These are phyloP conservation scores for Aethes cnicana DNA, from an alignment of 2,888 invertebrate genomes.

Conservation along the genomic window DNA sequence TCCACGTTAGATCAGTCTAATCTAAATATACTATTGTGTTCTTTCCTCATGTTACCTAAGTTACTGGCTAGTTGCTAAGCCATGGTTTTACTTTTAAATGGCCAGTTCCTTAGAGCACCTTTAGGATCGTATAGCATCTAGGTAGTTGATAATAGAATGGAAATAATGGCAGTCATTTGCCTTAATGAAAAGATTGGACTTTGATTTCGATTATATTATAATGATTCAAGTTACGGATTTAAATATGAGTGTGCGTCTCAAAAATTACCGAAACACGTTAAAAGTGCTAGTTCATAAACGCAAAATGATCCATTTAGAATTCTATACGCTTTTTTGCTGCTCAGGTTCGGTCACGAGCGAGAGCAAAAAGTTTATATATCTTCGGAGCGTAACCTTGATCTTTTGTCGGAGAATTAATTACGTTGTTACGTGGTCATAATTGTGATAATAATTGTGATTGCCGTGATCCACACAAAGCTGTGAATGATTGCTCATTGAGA, in stretches of 20 bases:
- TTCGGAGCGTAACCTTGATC: slow-evolving; percentile 69
- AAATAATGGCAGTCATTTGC: slow-evolving; percentile 5
- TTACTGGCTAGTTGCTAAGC: neutral
- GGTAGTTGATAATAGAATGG: slow-evolving; percentile 5
- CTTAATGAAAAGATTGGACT: neutral
- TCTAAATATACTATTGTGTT: slow-evolving; percentile 2
- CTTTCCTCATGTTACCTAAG: neutral
- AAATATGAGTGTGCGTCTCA: slow-evolving; percentile 7
- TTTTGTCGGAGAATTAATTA: slow-evolving; percentile 74
- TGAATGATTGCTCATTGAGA: slow-evolving; percentile 23
- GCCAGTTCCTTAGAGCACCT: too few species aligned
- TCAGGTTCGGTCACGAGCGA: slow-evolving; percentile 73
- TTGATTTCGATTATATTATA: slow-evolving; percentile 15
- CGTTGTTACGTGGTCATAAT: slow-evolving; percentile 40
- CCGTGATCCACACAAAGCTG: slow-evolving; percentile 18
- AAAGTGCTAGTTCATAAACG: slow-evolving; percentile 25
- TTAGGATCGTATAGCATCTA: too few species aligned
- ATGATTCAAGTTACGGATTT: neutral
- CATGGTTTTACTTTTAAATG: too few species aligned
- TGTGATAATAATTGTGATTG: slow-evolving; percentile 26
- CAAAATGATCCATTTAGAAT: slow-evolving; percentile 64
- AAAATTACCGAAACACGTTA: slow-evolving; percentile 22
- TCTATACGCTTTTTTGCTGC: slow-evolving; percentile 68
- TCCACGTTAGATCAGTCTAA: neutral
- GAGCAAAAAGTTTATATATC: slow-evolving; percentile 73